phyloP scores from a whole-genome alignment of 1,140 invertebrate species.

The Drosophila asahinai region DNA sequence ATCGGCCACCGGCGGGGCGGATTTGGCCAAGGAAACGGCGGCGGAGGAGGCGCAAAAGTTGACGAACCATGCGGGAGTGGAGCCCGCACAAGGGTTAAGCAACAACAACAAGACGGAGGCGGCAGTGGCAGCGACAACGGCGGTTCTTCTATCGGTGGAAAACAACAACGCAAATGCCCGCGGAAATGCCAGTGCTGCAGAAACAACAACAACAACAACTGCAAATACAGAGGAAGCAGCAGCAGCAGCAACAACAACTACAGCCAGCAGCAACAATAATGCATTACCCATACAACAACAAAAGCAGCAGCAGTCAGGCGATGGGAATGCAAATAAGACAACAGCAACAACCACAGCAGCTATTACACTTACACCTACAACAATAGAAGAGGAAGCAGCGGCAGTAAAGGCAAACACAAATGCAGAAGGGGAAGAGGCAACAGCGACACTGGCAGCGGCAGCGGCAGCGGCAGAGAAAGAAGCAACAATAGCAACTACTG shows the following conservation, averaged over 20 bases:
- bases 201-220: constrained; percentile 8
- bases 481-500: constrained; percentile 27
- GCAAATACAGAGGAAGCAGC: constrained; percentile 33
- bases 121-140: not conserved
- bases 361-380: constrained; percentile 18
- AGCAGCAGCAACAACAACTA: constrained; percentile 20
- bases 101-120: constrained; percentile 2
- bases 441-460: constrained; percentile 30
- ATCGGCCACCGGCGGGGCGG: constrained; percentile 27
- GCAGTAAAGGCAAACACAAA: constrained; percentile 32
- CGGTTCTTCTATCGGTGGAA: constrained; percentile 12
- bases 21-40: constrained; percentile 2
- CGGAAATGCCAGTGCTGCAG: constrained; percentile 40
- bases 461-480: constrained; percentile 26
- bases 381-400: constrained; percentile 12
- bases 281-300: constrained; percentile 21
- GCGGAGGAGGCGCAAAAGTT: constrained; percentile 14
- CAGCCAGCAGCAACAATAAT: constrained; percentile 30
- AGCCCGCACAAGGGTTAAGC: constrained; percentile 7
- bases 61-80: constrained; percentile 10
- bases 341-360: constrained; percentile 41
- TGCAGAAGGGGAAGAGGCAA: constrained; percentile 14
- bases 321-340: constrained; percentile 67
- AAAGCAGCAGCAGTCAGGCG: constrained; percentile 40
- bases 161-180: constrained; percentile 42